These are phyloP conservation scores for Phocides pigmalion DNA, from an alignment of 1,140 invertebrate genomes.

Conservation along the genomic window DNA sequence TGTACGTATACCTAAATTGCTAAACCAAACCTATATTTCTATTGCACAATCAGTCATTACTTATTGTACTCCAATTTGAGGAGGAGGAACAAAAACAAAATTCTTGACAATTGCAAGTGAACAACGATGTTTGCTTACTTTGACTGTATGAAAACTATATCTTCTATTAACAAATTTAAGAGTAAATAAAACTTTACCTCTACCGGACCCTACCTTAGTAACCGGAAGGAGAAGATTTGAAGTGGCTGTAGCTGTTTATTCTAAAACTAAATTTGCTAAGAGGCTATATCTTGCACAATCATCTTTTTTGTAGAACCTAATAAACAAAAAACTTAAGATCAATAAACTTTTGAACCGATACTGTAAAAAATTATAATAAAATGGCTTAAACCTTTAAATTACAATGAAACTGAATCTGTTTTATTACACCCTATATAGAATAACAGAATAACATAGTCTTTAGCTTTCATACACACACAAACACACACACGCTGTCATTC, in stretches of 20 bases:
- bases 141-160: slow-evolving; percentile 12
- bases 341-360: background rate
- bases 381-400: background rate
- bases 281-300: slow-evolving; percentile 7
- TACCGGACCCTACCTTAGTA: background rate
- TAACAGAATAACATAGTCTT: background rate
- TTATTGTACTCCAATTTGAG: slow-evolving; percentile 30
- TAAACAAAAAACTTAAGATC: slow-evolving; percentile 11
- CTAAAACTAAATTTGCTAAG: slow-evolving; percentile 16
- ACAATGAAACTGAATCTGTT: background rate
- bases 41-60: slow-evolving; percentile 22
- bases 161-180: slow-evolving; percentile 2
- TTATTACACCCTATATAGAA: background rate
- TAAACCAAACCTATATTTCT: slow-evolving; percentile 13
- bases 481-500: no score
- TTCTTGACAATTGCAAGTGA: background rate
- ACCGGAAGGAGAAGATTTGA: background rate
- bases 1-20: background rate
- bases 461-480: slow-evolving; percentile 4
- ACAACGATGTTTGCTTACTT: slow-evolving; percentile 8
- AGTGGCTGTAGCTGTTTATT: background rate
- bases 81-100: slow-evolving; percentile 18
- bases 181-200: slow-evolving; percentile 6
- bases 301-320: slow-evolving; percentile 5
- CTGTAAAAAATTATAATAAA: background rate